Evolutionary conservation across 2,113 vertebrate species (phyloP).

Genomic region (Probosciger aterrimus): DNA sequence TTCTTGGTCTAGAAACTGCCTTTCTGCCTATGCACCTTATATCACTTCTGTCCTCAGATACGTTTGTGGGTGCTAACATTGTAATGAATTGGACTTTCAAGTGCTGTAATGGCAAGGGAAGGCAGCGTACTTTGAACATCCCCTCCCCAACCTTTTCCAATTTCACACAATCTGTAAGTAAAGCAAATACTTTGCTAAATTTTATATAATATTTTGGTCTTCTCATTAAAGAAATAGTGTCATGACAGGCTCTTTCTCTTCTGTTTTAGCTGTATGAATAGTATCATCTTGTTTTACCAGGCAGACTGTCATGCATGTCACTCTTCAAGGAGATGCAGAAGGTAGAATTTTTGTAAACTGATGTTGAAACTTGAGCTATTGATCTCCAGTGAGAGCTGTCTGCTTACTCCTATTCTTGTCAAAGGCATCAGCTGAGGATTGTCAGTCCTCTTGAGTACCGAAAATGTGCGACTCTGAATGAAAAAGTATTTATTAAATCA

Average conservation of each 20-base stretch:
- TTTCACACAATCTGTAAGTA: neutral
- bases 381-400: neutral
- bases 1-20: neutral
- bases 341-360: neutral
- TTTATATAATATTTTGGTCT: neutral
- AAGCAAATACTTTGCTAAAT: neutral
- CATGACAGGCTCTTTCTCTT: neutral
- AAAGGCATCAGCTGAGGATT: neutral
- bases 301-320: neutral
- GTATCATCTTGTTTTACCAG: neutral
- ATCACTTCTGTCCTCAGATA: neutral
- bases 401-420: neutral
- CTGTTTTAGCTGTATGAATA: neutral
- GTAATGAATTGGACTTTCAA: neutral
- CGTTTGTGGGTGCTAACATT: neutral
- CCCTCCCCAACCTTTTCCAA: neutral
- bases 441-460: neutral
- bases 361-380: neutral
- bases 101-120: neutral
- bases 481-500: neutral
- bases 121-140: neutral
- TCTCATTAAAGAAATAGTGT: neutral
- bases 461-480: neutral
- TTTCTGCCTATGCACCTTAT: neutral
- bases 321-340: neutral